phyloP scores from a whole-genome alignment of 2,797 vertebrate genomes.

The Orestias chungarensis region DNA sequence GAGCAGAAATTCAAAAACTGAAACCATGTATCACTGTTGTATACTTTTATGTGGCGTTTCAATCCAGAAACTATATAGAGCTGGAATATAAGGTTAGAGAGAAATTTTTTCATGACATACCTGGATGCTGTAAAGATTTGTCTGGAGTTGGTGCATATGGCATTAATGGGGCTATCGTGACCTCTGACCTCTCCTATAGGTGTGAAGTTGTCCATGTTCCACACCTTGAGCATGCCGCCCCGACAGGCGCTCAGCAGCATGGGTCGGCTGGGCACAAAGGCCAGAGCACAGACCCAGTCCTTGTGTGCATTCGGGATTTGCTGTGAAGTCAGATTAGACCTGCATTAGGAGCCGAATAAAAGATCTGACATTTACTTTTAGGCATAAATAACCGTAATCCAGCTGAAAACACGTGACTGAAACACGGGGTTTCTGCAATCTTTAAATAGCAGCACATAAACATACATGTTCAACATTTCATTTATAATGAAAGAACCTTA shows the following conservation, averaged over 20 bases:
- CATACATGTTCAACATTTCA: constrained; percentile 1
- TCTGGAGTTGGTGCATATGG: constrained; percentile 93
- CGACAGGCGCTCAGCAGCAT: constrained; percentile 95
- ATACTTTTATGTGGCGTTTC: no score
- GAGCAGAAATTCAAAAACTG: no score
- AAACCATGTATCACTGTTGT: no score
- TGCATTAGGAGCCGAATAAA: neutral
- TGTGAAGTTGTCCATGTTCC: constrained; percentile 96
- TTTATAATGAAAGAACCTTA: constrained; percentile 13
- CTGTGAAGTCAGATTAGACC: constrained; percentile 68
- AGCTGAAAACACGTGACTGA: neutral
- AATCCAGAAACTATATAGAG: neutral
- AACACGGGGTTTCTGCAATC: constrained; percentile 9
- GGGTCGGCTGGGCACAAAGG: constrained; percentile 89
- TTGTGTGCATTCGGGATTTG: constrained; percentile 99
- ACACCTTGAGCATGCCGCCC: constrained; percentile 93
- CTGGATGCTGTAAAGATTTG: constrained; percentile 98
- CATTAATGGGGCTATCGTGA: constrained; percentile 96
- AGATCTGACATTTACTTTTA: neutral
- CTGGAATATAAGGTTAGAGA: neutral
- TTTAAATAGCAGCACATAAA: constrained; percentile 31
- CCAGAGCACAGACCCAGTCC: constrained; percentile 97
- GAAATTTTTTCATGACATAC: constrained; percentile 65
- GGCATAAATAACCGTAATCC: neutral
- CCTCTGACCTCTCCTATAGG: constrained; percentile 94